A percentile compares a stretch with the other conserved stretches of the same genome.
Conservation (phyloP, 2,888 invertebrate species). For the Chloroclysta siterata region DNA sequence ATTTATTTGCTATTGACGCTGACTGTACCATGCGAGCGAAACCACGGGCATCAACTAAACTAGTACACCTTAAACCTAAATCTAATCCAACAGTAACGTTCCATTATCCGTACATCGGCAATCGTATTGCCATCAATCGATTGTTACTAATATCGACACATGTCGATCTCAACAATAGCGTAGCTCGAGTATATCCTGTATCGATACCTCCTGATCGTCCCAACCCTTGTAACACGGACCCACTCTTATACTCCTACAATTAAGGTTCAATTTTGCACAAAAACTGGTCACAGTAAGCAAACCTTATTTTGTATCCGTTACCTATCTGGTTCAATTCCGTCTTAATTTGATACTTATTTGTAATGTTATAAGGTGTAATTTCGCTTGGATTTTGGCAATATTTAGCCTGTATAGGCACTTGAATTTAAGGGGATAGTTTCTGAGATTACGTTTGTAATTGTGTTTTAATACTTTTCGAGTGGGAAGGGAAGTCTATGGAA, state of each 20-base stretch:
- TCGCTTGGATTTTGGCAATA: conserved; percentile 12
- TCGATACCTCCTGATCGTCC: conserved; percentile 44
- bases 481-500: conserved; percentile 44
- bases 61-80: conserved; percentile 6
- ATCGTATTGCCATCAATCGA: conserved; percentile 49
- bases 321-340: conserved; percentile 26
- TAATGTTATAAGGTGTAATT: conserved; percentile 29
- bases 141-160: conserved; percentile 73
- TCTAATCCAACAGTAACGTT: conserved; percentile 29
- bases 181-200: conserved; percentile 67
- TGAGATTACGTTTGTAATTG: conserved; percentile 77
- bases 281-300: conserved; percentile 21
- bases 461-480: conserved; percentile 71
- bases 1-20: too few species aligned
- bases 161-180: conserved; percentile 71
- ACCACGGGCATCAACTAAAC: not conserved
- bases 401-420: conserved; percentile 62
- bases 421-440: conserved; percentile 71
- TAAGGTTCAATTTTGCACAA: conserved; percentile 47
- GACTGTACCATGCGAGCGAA: too few species aligned
- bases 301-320: conserved; percentile 29
- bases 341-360: conserved; percentile 29
- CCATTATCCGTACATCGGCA: conserved; percentile 39
- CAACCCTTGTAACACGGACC: conserved; percentile 23
- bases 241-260: conserved; percentile 34